Evolutionary conservation across 2,888 invertebrate genomes (phyloP), one percentile per base, ranked within the genome.

Genomic region (Orthosia gracilis): DNA sequence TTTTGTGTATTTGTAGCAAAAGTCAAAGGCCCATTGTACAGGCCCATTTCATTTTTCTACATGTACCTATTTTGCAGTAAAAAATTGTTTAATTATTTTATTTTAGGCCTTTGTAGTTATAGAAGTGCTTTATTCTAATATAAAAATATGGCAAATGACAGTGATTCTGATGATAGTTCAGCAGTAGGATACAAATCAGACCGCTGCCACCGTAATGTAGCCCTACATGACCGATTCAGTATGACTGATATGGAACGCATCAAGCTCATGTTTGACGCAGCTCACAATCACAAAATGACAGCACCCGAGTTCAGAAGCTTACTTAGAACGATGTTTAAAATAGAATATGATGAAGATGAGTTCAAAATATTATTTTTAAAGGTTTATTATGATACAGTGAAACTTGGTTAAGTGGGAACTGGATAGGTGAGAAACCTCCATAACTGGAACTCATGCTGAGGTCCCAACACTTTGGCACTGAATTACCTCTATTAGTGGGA

Each of bases 341-440:
- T 97, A 18, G 95, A 95, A 69, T 97, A 97, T 78, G 94, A 95
- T 54, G 97, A 97, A 54, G 96, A 97, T 0, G 97, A 97, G 61
- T 98, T 96, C 80, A 96, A 97, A 61, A 95, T 97, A 82, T 91
- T 98, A 23, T 98, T 98, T 92, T 90, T 97, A 73, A 97, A 90
- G 11, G 40, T 52, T 50, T 23, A 7, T 3, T 47, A 23, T 1
- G 0, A 47, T 21, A 47, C 15, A 57, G 11, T 17, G 7, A 40
- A 57, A 18, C 31, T 26, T 26, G 26, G 26, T 26, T 26, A 26
- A 26, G 26, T 26, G 26, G 26, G 26, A 26, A 2, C 26, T 26
- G 26, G 26, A 26, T 26, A 26, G 3, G 26, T 26, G 26, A 26
- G 26, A 26, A 26, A 26, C 26, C 26, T 26, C 26, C 26, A 26